A percentile compares a stretch with the other conserved stretches of the same genome.
phyloP scores from a whole-genome alignment of 2,113 vertebrate genomes.

The Callopanchax toddi region DNA sequence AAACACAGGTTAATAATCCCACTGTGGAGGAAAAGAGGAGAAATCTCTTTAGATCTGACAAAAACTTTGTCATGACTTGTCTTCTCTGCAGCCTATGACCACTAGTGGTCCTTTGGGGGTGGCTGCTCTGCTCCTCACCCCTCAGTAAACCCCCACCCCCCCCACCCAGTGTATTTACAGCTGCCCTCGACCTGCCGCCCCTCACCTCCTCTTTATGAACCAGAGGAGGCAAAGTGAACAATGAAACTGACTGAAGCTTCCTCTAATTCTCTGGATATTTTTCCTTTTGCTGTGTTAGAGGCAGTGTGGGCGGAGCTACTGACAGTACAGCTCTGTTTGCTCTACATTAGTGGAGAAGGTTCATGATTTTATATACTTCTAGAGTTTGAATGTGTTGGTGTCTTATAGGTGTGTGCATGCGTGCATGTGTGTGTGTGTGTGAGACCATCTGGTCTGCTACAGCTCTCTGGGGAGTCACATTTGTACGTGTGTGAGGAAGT shows the following conservation, averaged over 20 bases:
- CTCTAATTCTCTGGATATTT: slow-evolving; percentile 73
- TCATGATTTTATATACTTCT: neutral
- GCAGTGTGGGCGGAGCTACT: neutral
- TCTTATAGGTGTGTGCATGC: neutral
- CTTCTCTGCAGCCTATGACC: slow-evolving; percentile 44
- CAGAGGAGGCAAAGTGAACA: slow-evolving; percentile 59
- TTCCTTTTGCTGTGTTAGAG: slow-evolving; percentile 41
- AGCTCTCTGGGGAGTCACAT: slow-evolving; percentile 14
- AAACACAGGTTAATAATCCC: too few species aligned
- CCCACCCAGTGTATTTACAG: slow-evolving; percentile 67
- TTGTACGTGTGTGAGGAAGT: slow-evolving; percentile 32
- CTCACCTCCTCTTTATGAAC: slow-evolving; percentile 34
- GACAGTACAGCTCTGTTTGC: neutral
- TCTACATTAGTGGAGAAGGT: slow-evolving; percentile 17
- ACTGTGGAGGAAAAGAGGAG: too few species aligned
- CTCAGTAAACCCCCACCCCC: slow-evolving; percentile 21
- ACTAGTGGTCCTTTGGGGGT: slow-evolving; percentile 53
- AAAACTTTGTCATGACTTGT: slow-evolving; percentile 42
- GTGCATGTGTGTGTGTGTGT: slow-evolving; percentile 14
- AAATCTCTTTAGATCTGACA: slow-evolving; percentile 59
- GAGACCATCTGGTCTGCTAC: slow-evolving; percentile 40
- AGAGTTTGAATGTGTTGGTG: neutral
- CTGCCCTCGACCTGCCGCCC: slow-evolving; percentile 45
- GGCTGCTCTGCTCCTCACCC: slow-evolving; percentile 65
- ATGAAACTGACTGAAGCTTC: slow-evolving; percentile 71